These are phyloP conservation scores for Ylistrum balloti DNA, from an alignment of 1,140 invertebrate species.

Conservation along the genomic window DNA sequence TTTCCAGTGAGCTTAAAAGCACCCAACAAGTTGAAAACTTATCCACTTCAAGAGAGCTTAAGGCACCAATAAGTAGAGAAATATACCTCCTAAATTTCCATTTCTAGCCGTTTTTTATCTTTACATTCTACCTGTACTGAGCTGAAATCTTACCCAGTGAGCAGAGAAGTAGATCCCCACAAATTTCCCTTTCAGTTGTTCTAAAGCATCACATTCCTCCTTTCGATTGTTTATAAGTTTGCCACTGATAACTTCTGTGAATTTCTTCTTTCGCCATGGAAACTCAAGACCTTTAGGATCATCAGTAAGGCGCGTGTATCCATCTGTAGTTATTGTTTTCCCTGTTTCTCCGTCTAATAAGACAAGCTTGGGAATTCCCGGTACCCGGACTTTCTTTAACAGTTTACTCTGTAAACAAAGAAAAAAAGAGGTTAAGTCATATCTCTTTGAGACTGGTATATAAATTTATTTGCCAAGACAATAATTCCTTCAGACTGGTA, in stretches of 20 bases:
- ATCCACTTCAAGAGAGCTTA: no score
- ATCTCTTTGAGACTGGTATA: no score
- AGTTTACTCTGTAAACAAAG: conserved; percentile 82
- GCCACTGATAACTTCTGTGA: conserved; percentile 84
- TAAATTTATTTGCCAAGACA: no score
- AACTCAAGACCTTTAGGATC: conserved; percentile 86
- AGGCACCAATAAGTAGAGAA: no score
- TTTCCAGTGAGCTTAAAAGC: no score
- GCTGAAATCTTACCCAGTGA: conserved; percentile 87
- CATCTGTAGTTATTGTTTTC: conserved; percentile 86
- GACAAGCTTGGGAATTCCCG: conserved; percentile 84
- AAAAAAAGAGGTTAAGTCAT: conserved; percentile 19
- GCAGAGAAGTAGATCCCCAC: conserved; percentile 92
- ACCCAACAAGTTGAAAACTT: no score
- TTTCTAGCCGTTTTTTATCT: no score
- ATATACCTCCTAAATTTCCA: no score
- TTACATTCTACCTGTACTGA: no score
- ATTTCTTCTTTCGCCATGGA: conserved; percentile 87
- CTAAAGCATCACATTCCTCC: conserved; percentile 79
- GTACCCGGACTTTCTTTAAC: conserved; percentile 77
- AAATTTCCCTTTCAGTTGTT: conserved; percentile 84
- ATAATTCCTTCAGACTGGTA: no score
- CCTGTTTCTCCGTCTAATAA: conserved; percentile 87
- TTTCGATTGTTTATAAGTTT: conserved; percentile 85
- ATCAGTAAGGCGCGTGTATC: conserved; percentile 86